Evolutionary conservation across 1,140 invertebrate species (phyloP).

Genomic region (Ceratosolen solmsi): DNA sequence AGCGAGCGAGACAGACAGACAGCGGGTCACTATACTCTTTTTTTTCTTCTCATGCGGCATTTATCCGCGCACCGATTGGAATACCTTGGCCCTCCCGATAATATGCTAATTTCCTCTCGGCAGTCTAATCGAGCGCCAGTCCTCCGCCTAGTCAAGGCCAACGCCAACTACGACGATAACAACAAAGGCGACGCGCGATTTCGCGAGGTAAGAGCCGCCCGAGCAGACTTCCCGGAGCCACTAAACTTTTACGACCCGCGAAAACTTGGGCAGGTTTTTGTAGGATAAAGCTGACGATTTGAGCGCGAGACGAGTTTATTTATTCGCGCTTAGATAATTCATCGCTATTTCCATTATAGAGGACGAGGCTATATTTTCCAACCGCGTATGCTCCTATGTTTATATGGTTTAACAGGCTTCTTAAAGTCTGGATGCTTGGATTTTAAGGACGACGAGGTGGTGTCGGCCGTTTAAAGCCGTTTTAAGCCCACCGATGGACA

Average conservation of each 20-base stretch:
- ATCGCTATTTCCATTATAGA: no score
- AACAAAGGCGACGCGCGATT: background rate
- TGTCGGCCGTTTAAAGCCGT: no score
- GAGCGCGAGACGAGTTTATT: no score
- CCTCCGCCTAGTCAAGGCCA: conserved; percentile 26
- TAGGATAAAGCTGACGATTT: no score
- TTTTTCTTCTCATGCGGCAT: background rate
- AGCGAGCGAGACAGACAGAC: background rate
- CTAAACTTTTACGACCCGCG: background rate
- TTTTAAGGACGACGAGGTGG: no score
- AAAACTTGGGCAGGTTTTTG: background rate
- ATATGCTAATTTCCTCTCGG: conserved; percentile 41
- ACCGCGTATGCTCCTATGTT: no score
- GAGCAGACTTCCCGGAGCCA: conserved; percentile 36
- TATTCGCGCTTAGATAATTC: no score
- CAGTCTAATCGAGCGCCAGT: background rate
- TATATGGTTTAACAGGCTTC: no score
- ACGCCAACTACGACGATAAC: background rate
- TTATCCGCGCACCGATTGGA: conserved; percentile 39
- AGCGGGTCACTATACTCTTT: background rate
- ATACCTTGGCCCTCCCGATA: conserved; percentile 29
- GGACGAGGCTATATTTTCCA: no score
- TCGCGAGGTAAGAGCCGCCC: background rate
- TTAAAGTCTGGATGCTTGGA: no score
- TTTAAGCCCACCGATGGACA: no score